These are phyloP conservation scores for Galeruca laticollis DNA, from an alignment of 2,888 invertebrate species.

Conservation along the genomic window DNA sequence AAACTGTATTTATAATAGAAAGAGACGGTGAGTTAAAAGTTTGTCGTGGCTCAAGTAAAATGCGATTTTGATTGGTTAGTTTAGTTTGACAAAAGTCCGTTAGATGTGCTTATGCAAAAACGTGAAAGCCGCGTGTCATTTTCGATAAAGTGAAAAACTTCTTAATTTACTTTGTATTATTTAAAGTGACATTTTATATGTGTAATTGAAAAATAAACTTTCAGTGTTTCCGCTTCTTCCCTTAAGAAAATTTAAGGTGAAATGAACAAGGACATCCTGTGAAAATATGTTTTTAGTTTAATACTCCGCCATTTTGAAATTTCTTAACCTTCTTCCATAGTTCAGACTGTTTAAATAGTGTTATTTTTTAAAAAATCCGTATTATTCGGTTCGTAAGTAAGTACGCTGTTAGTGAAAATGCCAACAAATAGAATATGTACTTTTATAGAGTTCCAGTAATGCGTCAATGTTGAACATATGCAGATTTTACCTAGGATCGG, in stretches of 20 bases:
- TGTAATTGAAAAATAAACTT: conserved; percentile 50
- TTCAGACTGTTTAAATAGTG: conserved; percentile 55
- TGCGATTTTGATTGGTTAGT: conserved; percentile 42
- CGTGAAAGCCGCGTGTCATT: conserved; percentile 69
- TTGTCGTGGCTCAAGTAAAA: conserved; percentile 25
- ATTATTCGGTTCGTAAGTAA: conserved; percentile 53
- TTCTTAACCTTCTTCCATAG: conserved; percentile 67
- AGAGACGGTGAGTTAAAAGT: conserved; percentile 24
- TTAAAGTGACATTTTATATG: conserved; percentile 63
- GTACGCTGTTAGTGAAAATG: conserved; percentile 54
- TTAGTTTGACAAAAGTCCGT: conserved; percentile 59
- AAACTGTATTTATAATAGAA: conserved; percentile 20
- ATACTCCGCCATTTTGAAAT: conserved; percentile 67
- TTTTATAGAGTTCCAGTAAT: conserved; percentile 60
- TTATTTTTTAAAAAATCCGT: conserved; percentile 54
- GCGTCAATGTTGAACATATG: conserved; percentile 65
- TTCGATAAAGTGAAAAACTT: conserved; percentile 60
- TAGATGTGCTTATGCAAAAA: conserved; percentile 64
- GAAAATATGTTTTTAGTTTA: conserved; percentile 66
- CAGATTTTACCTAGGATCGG: conserved; percentile 59
- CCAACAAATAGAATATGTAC: conserved; percentile 51
- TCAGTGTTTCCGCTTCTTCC: conserved; percentile 49
- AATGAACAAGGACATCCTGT: conserved; percentile 43
- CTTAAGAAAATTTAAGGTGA: conserved; percentile 44
- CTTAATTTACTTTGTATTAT: conserved; percentile 63